Conservation (phyloP, 2,113 vertebrate genomes). For the Hepsetus odoe region DNA sequence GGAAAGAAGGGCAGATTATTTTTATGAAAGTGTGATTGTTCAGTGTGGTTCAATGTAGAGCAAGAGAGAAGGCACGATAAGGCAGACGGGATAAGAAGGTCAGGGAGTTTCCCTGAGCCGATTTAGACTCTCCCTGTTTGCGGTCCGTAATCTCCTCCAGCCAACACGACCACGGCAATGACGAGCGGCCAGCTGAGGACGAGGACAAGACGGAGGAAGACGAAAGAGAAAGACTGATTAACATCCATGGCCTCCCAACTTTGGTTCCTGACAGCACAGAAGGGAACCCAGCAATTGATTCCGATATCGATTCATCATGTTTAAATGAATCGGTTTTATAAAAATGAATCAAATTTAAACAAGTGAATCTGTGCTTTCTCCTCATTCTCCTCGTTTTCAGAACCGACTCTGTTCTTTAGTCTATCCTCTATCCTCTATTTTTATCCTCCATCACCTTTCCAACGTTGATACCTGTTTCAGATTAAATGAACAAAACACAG, state of each 20-base stretch:
- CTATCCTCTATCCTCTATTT: no score
- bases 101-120: constrained; percentile 69
- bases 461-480: no score
- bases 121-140: constrained; percentile 71
- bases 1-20: neutral
- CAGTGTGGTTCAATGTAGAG: no score
- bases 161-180: constrained; percentile 63
- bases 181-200: constrained; percentile 28
- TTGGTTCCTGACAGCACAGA: no score
- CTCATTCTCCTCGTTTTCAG: no score
- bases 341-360: neutral
- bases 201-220: neutral
- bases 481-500: no score
- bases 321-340: neutral
- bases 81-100: constrained; percentile 49
- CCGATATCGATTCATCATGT: no score
- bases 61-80: neutral
- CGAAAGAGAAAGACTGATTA: neutral
- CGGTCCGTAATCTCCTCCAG: constrained; percentile 72
- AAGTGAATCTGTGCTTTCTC: no score
- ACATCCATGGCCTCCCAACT: neutral
- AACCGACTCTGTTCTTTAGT: no score
- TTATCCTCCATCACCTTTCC: no score
- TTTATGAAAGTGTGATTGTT: no score
- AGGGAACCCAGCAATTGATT: no score